Base-by-base conservation (phyloP, 1,140 invertebrate genomes). In the Meloidogyne chitwoodi region DNA sequence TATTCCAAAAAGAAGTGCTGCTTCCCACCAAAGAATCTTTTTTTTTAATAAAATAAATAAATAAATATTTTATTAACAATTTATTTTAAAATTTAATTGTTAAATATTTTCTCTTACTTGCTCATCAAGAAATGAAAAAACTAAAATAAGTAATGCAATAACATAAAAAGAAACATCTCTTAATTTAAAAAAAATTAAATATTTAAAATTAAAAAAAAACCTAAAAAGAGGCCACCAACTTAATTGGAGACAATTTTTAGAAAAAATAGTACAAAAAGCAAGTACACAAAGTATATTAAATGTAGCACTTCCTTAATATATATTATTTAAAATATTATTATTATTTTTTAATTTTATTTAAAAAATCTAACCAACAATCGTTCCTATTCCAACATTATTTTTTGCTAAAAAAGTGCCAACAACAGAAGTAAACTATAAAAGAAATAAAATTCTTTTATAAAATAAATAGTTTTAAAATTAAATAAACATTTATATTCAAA, bases 321-420 rank as follows among this genome's bases (percentile, higher is more conserved):
- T 41, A 41, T n/a, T n/a, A n/a, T n/a, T n/a, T n/a, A n/a, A n/a
- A n/a, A n/a, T n/a, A 12, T 8, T 44, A 44, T 24, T 2, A 16
- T 16, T 41, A 48, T 68, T 48, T 66, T 34, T n/a, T 34, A 22
- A 66, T 24, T 24, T 27, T 74, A 19, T 2, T 75, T 27, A 93
- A 92, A 48, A 94, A 62, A 66, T 67, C 75, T 71, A 66, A 77
- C 84, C 84, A 26, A 85, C 84, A 72, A 86, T 86, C 22, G 84
- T 85, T 41, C 87, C 88, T 56, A 88, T 86, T 70, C 88, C 88
- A 10, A 88, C 88, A 88, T 96, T 93, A 89, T 95, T 93, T 89
- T 94, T 93, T 26, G 93, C 94, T 29, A 95, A 93, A 90, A 96
- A 95, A 79, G 95, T 94, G 6, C 93, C 92, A 56, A 95, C 92